These are phyloP conservation scores for Hirtodrosophila trivittata DNA, from an alignment of 2,888 invertebrate genomes.

Conservation along the genomic window DNA sequence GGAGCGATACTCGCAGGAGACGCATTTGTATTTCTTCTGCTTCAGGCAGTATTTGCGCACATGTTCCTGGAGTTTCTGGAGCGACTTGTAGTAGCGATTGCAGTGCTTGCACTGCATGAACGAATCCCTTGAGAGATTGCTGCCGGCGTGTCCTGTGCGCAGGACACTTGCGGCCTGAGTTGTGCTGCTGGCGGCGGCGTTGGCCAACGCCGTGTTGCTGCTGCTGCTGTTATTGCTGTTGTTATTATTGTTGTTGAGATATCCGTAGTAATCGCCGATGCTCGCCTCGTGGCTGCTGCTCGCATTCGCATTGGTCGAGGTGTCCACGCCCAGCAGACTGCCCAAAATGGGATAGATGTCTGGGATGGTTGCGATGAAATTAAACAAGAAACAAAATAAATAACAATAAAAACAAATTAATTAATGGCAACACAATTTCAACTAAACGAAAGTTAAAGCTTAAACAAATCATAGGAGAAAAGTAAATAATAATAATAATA, in stretches of 20 bases:
- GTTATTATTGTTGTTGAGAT: constrained; percentile 66
- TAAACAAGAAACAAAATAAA: constrained; percentile 37
- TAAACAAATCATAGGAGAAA: constrained; percentile 12
- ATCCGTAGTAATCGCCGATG: constrained; percentile 68
- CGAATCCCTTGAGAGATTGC: constrained; percentile 56
- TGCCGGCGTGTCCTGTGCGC: constrained; percentile 30
- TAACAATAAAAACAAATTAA: constrained; percentile 54
- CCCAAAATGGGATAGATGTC: constrained; percentile 83
- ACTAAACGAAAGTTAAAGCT: constrained; percentile 22
- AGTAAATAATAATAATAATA: constrained; percentile 32
- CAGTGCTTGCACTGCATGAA: constrained; percentile 83
- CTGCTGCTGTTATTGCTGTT: constrained; percentile 36
- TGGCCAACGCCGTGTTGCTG: constrained; percentile 11
- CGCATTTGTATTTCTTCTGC: constrained; percentile 83
- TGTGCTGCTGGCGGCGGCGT: constrained; percentile 8
- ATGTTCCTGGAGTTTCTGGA: constrained; percentile 82
- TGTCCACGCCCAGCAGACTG: constrained; percentile 82
- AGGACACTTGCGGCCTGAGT: constrained; percentile 14
- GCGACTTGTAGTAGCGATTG: constrained; percentile 81
- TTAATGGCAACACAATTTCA: constrained; percentile 18
- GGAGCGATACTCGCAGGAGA: constrained; percentile 83
- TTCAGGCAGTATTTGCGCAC: constrained; percentile 83
- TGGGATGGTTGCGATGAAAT: constrained; percentile 49
- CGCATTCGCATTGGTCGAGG: constrained; percentile 57
- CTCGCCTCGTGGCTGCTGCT: constrained; percentile 47